These are phyloP conservation scores for Colistium nudipinnis DNA, from an alignment of 2,113 vertebrate genomes.

Conservation along the genomic window DNA sequence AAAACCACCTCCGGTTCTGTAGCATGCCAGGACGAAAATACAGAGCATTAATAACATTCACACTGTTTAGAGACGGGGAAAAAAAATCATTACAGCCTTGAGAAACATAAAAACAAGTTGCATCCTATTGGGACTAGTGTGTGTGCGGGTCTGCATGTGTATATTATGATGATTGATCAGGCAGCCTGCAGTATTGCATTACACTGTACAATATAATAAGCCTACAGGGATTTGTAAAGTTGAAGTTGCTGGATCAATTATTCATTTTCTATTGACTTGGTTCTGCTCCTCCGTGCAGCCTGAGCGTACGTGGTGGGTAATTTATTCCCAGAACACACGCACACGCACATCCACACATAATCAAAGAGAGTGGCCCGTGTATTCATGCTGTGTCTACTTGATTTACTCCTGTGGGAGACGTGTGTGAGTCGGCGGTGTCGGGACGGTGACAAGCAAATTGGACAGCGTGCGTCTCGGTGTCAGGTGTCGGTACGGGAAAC, in stretches of 20 bases:
- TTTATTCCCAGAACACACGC: conserved; percentile 46
- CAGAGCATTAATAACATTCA: conserved; percentile 9
- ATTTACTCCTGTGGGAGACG: conserved; percentile 39
- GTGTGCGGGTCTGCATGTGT: conserved; percentile 9
- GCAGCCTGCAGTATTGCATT: conserved; percentile 33
- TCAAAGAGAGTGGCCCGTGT: conserved; percentile 39
- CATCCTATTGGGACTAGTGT: not conserved
- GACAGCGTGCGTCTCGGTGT: conserved; percentile 38
- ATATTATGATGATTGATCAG: conserved; percentile 38
- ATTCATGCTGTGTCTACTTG: conserved; percentile 50
- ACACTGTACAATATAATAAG: conserved; percentile 52
- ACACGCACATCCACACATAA: conserved; percentile 20
- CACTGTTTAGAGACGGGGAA: not conserved
- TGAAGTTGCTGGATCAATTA: conserved; percentile 65
- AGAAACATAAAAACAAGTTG: conserved; percentile 3
- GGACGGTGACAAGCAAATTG: conserved; percentile 52
- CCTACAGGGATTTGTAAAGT: conserved; percentile 61
- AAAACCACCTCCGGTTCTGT: not conserved
- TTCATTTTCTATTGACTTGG: conserved; percentile 63
- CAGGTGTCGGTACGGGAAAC: conserved; percentile 42
- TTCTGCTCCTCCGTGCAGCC: conserved; percentile 24
- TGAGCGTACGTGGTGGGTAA: conserved; percentile 26
- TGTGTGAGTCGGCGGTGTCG: conserved; percentile 25
- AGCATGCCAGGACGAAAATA: not conserved
- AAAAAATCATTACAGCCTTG: not conserved